Evolutionary conservation across 2,888 invertebrate genomes (phyloP).

Genomic region (Volucella inflata): DNA sequence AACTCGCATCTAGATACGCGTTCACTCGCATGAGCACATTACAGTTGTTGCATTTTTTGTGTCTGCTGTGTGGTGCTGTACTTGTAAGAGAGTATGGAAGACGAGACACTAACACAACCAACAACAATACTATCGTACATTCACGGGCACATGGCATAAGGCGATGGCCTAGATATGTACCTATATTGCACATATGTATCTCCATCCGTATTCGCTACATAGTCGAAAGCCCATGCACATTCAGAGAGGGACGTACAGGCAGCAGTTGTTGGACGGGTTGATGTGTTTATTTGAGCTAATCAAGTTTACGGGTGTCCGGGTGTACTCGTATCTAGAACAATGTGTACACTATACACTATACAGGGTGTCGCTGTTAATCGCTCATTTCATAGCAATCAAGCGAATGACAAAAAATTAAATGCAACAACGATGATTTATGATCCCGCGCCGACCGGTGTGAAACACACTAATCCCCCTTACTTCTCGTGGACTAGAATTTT

Average conservation of each 20-base stretch:
- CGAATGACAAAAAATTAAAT: slow-evolving; percentile 48
- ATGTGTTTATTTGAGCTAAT: slow-evolving; percentile 47
- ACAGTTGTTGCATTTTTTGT: slow-evolving; percentile 59
- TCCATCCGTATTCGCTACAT: no score
- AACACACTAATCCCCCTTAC: no score
- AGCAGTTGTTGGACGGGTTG: not conserved
- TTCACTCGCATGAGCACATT: slow-evolving; percentile 57
- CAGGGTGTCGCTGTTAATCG: slow-evolving; percentile 61
- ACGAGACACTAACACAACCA: slow-evolving; percentile 12
- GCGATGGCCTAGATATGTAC: slow-evolving; percentile 63
- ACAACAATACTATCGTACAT: slow-evolving; percentile 43
- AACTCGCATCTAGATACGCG: slow-evolving; percentile 47
- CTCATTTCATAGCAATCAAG: slow-evolving; percentile 60
- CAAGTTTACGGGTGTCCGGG: slow-evolving; percentile 34
- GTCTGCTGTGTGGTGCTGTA: slow-evolving; percentile 7
- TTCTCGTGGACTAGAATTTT: slow-evolving; percentile 39
- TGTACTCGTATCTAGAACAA: slow-evolving; percentile 2
- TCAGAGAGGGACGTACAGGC: slow-evolving; percentile 1
- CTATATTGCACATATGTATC: no score
- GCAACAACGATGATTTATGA: slow-evolving; percentile 64
- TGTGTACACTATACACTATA: not conserved
- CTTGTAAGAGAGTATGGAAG: slow-evolving; percentile 3
- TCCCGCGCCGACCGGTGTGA: slow-evolving; percentile 37
- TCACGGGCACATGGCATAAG: slow-evolving; percentile 51
- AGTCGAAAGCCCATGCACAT: not conserved